Conservation (phyloP, 2,888 invertebrate species). For the Drosophila merina region DNA sequence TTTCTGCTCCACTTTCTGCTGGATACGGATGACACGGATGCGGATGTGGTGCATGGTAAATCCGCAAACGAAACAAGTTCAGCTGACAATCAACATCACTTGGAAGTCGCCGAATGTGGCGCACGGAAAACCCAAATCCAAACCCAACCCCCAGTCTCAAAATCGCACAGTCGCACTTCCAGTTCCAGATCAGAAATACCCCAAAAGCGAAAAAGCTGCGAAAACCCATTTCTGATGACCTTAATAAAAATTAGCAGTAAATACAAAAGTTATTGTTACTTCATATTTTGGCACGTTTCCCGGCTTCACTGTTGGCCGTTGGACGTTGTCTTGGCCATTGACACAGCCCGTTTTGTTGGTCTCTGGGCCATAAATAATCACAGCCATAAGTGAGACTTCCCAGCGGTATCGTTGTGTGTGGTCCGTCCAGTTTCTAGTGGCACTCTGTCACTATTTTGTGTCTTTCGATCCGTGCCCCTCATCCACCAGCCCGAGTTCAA, state of each 20-base stretch:
- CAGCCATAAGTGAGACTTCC: constrained; percentile 25
- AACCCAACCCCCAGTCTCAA: constrained; percentile 9
- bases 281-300: constrained; percentile 48
- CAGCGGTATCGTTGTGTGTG: constrained; percentile 36
- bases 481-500: constrained; percentile 29
- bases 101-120: constrained; percentile 46
- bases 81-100: constrained; percentile 73
- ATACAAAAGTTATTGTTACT: constrained; percentile 33
- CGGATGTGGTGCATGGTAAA: constrained; percentile 63
- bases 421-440: constrained; percentile 61
- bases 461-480: constrained; percentile 13
- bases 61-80: constrained; percentile 69
- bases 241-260: constrained; percentile 52
- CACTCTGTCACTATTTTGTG: constrained; percentile 60
- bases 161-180: constrained; percentile 4
- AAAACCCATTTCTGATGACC: constrained; percentile 40
- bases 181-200: constrained; percentile 10
- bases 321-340: constrained; percentile 60
- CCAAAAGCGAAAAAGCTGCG: constrained; percentile 7
- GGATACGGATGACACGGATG: constrained; percentile 57
- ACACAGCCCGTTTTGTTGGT: constrained; percentile 64
- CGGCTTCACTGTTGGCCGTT: constrained; percentile 50
- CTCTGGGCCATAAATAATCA: constrained; percentile 67
- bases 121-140: constrained; percentile 51
- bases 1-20: constrained; percentile 72